These are phyloP conservation scores for Jaculus jaculus DNA, from an alignment of 2,113 vertebrate genomes.

Conservation along the genomic window DNA sequence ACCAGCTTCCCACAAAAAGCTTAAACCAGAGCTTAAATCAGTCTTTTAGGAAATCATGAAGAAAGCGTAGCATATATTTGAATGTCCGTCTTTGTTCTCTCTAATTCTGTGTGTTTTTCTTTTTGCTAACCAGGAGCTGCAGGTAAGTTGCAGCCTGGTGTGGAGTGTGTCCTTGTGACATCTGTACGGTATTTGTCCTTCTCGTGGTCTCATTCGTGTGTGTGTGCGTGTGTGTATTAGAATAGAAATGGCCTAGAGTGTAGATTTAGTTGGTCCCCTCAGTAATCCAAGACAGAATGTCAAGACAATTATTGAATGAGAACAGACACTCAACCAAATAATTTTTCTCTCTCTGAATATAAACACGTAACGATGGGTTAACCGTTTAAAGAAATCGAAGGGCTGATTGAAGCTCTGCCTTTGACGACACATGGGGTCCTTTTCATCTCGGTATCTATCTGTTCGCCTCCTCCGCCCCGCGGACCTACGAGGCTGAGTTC, in stretches of 20 bases:
- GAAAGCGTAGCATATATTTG: slow-evolving; percentile 85
- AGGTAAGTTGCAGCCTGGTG: slow-evolving; percentile 95
- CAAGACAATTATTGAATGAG: slow-evolving; percentile 62
- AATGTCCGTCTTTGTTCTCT: slow-evolving; percentile 90
- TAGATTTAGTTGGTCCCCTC: slow-evolving; percentile 67
- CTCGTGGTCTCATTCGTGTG: slow-evolving; percentile 75
- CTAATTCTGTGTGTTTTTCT: slow-evolving; percentile 94
- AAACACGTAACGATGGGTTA: slow-evolving; percentile 74
- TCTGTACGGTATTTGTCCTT: slow-evolving; percentile 80
- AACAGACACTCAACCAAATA: slow-evolving; percentile 70
- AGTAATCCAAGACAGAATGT: slow-evolving; percentile 59
- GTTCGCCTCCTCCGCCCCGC: background rate
- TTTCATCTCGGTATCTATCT: slow-evolving; percentile 62
- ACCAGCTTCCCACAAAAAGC: slow-evolving; percentile 77
- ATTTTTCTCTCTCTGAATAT: slow-evolving; percentile 72
- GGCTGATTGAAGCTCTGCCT: slow-evolving; percentile 88
- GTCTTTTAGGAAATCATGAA: slow-evolving; percentile 85
- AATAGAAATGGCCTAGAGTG: slow-evolving; percentile 70
- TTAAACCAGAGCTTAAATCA: slow-evolving; percentile 87
- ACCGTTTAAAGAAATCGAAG: slow-evolving; percentile 79
- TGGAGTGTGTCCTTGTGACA: slow-evolving; percentile 81
- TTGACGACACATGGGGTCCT: slow-evolving; percentile 48
- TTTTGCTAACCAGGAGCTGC: slow-evolving; percentile 99
- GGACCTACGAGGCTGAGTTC: background rate
- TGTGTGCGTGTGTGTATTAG: slow-evolving; percentile 64